Base-by-base conservation (phyloP, 2,888 invertebrate genomes). In the Meloe dianella region DNA sequence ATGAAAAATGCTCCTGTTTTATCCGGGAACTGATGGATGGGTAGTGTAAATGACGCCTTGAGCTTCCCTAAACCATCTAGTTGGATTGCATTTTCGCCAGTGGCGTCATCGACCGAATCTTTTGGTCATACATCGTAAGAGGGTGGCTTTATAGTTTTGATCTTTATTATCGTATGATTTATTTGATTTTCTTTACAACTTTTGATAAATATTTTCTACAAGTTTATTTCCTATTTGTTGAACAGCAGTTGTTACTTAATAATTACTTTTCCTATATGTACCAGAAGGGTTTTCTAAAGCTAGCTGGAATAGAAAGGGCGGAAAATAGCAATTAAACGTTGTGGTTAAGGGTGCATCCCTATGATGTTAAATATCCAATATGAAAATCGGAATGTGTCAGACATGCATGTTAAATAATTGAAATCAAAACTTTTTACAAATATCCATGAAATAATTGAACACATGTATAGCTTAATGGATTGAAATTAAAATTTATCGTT, bases 21-120 rank as follows among this genome's bases (percentile, higher is more conserved):
- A 74, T 76, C 76, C 71, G 68, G 65, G 66, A 70, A 70, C 75
- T 78, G 77, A 78, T 78, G 75, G 76, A 78, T 77, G 71, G 77
- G 72, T 72, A 67, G 73, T 74, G 75, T 78, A 78, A 78, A 77
- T 78, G 77, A 76, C 75, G 77, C 77, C 74, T 74, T 74, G 73
- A 76, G 77, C 76, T 74, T 70, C 70, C 64, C 71, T 72, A 71
- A 68, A 71, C 70, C 70, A 73, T 70, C 71, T 32, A 63, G 62
- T 54, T 54, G 54, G 64, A 65, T 60, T 66, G 61, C 60, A 60
- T 61, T 63, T 61, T 65, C 60, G 59, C 64, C 61, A 57, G 59
- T 70, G 68, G 70, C 73, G 72, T 72, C 73, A 74, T 69, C 71
- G 69, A 67, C 66, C 71, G 69, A 73, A 71, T 73, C 71, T 74